Conservation (phyloP, 2,888 invertebrate species). For the Pecten maximus region DNA sequence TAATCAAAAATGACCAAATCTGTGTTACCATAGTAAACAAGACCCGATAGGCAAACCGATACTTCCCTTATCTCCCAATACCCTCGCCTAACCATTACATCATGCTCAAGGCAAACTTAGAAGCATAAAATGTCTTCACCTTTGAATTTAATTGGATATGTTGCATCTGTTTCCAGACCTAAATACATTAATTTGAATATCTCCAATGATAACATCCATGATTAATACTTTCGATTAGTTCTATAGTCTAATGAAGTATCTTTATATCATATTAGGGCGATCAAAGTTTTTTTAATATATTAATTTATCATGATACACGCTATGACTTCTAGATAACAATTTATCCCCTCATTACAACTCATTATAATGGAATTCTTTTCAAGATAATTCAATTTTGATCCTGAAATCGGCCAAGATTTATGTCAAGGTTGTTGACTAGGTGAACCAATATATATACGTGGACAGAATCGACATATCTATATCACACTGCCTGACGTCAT, state of each 20-base stretch:
- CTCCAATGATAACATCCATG: not conserved
- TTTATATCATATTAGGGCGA: not conserved
- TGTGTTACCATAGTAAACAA: too few species aligned
- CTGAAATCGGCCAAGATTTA: not conserved
- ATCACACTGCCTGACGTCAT: not conserved
- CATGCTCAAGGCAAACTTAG: not conserved
- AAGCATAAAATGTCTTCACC: not conserved
- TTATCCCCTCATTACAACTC: not conserved
- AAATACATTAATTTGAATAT: conserved; percentile 14
- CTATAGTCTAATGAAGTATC: not conserved
- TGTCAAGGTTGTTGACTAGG: not conserved
- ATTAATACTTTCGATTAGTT: not conserved
- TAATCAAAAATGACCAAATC: too few species aligned
- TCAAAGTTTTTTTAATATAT: not conserved
- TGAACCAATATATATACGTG: not conserved
- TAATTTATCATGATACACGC: not conserved
- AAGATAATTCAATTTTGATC: conserved; percentile 18
- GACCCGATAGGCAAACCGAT: not conserved
- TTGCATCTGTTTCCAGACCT: not conserved
- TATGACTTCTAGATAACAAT: not conserved
- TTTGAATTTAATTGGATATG: not conserved
- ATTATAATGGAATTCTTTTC: not conserved
- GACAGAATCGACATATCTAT: not conserved
- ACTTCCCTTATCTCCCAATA: not conserved
- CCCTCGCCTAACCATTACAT: not conserved